These are phyloP conservation scores for Coecobrya sp. DNA, from an alignment of 2,888 invertebrate species.

Conservation along the genomic window DNA sequence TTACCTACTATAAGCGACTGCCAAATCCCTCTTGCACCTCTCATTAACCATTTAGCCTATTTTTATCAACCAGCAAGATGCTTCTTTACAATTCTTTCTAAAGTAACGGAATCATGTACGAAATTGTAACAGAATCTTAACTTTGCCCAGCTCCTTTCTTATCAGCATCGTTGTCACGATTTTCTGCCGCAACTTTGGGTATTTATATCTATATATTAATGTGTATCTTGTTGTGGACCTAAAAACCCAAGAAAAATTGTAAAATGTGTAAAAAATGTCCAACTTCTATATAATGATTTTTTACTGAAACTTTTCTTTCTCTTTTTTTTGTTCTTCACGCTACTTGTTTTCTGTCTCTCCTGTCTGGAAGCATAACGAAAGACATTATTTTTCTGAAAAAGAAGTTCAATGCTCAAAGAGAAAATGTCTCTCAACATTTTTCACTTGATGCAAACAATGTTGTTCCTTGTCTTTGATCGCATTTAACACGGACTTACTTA, in stretches of 20 bases:
- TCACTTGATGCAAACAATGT: constrained; percentile 19
- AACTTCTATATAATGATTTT: not conserved
- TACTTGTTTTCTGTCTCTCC: constrained; percentile 10
- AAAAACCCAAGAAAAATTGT: not conserved
- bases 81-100: constrained; percentile 12
- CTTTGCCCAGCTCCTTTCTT: constrained; percentile 43
- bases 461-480: not conserved
- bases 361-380: constrained; percentile 47
- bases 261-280: not conserved
- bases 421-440: constrained; percentile 30
- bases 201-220: not conserved
- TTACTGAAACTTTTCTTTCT: not conserved
- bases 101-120: constrained; percentile 10
- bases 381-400: not conserved
- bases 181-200: not conserved
- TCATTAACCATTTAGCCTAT: constrained; percentile 82
- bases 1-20: constrained; percentile 75
- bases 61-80: constrained; percentile 66
- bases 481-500: constrained; percentile 2
- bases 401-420: constrained; percentile 15
- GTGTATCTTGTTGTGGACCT: not conserved
- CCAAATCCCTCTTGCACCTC: constrained; percentile 78
- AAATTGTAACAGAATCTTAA: constrained; percentile 8
- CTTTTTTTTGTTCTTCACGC: not conserved
- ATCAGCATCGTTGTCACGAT: constrained; percentile 26